Conservation (phyloP, 2,113 vertebrate species). For the Nyctibius bracteatus region DNA sequence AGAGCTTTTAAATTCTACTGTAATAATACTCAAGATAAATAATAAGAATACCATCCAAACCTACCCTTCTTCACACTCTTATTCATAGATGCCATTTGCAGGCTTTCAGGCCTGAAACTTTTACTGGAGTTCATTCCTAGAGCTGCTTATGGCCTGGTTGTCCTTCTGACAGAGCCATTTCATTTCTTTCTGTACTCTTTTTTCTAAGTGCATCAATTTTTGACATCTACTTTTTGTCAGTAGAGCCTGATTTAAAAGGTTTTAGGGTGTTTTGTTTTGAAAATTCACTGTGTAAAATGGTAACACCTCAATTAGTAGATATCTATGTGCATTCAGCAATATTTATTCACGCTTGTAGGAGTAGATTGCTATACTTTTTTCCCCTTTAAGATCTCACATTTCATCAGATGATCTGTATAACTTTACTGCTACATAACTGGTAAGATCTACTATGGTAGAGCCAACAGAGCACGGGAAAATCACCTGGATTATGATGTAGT, state of each 20-base stretch:
- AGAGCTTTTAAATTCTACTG: neutral
- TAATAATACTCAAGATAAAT: neutral
- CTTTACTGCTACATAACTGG: neutral
- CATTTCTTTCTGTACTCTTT: neutral
- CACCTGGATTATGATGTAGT: neutral
- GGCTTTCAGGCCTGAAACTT: neutral
- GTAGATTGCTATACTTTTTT: neutral
- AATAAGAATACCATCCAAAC: neutral
- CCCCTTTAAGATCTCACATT: neutral
- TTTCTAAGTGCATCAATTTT: neutral
- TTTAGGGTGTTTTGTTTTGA: neutral
- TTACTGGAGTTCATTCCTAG: neutral
- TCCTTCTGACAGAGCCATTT: neutral
- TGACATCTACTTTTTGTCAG: neutral
- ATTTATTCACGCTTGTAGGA: neutral
- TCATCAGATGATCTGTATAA: neutral
- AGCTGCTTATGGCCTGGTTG: neutral
- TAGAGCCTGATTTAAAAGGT: neutral
- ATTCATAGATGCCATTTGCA: neutral
- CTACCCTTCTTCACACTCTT: neutral
- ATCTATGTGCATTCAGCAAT: neutral
- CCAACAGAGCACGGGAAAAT: neutral
- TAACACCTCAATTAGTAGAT: too few relatives aligned
- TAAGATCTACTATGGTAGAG: neutral
- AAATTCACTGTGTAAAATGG: neutral